phyloP scores from a whole-genome alignment of 2,797 vertebrate genomes.

The Neopelma chrysocephalum region DNA sequence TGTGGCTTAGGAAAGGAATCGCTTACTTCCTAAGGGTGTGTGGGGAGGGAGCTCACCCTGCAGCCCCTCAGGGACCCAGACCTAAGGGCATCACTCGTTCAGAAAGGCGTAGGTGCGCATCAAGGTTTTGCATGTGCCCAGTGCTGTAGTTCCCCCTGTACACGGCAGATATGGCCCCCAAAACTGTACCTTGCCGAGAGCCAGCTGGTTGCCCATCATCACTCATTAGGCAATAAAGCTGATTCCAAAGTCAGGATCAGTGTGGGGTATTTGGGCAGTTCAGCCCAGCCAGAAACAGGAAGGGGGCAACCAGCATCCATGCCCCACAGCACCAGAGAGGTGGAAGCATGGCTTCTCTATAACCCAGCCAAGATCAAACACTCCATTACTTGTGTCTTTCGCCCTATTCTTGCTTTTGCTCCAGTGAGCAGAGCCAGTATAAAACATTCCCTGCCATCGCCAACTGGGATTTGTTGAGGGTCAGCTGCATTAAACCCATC shows the following conservation, averaged over 20 bases:
- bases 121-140: background rate
- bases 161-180: too few relatives aligned
- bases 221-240: background rate
- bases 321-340: background rate
- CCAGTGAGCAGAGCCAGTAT: fast-evolving
- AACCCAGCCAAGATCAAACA: background rate
- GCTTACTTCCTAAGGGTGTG: background rate
- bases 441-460: background rate
- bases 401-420: background rate
- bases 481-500: background rate
- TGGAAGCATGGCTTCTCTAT: background rate
- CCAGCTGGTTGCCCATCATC: too few relatives aligned
- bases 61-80: background rate
- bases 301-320: background rate
- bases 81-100: background rate
- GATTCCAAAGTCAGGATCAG: background rate
- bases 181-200: fast-evolving
- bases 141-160: background rate
- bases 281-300: background rate
- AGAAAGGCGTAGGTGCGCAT: background rate
- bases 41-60: background rate
- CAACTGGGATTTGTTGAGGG: background rate
- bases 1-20: background rate
- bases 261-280: background rate
- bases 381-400: background rate